phyloP scores from a whole-genome alignment of 2,888 invertebrate genomes.

The Heliconius sara region DNA sequence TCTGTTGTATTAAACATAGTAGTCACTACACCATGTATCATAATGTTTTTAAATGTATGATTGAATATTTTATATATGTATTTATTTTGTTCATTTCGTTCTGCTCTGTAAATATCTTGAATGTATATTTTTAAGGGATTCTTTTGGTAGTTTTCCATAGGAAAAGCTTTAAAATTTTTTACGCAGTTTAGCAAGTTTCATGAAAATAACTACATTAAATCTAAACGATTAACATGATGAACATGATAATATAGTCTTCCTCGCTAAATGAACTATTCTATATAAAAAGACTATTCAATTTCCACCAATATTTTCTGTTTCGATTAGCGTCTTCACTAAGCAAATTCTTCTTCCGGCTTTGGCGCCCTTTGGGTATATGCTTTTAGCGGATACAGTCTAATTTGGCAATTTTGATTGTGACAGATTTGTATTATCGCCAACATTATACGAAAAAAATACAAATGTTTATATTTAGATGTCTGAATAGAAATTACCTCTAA shows the following conservation, averaged over 20 bases:
- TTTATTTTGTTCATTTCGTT: constrained; percentile 62
- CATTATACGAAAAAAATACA: constrained; percentile 65
- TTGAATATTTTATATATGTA: constrained; percentile 73
- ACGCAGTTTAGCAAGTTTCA: not conserved
- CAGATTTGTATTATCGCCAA: not conserved
- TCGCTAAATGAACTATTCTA: too few relatives aligned
- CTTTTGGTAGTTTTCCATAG: constrained; percentile 58
- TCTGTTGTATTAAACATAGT: constrained; percentile 62
- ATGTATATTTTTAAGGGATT: constrained; percentile 72
- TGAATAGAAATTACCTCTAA: too few relatives aligned
- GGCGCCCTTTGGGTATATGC: too few relatives aligned
- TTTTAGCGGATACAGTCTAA: not conserved
- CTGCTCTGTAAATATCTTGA: constrained; percentile 76
- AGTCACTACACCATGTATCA: constrained; percentile 74
- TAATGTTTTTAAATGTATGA: constrained; percentile 72
- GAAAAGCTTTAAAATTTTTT: not conserved
- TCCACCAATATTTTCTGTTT: too few relatives aligned
- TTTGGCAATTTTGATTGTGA: constrained; percentile 11
- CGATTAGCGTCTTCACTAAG: too few relatives aligned
- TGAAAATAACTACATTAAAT: not conserved
- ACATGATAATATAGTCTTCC: too few relatives aligned
- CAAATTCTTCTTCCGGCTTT: not conserved
- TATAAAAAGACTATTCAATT: too few relatives aligned
- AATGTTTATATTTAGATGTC: not conserved
- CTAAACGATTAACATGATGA: not conserved